A percentile compares a stretch with the other conserved stretches of the same genome.
phyloP scores from a whole-genome alignment of 2,113 vertebrate genomes.

The Cyanistes caeruleus region DNA sequence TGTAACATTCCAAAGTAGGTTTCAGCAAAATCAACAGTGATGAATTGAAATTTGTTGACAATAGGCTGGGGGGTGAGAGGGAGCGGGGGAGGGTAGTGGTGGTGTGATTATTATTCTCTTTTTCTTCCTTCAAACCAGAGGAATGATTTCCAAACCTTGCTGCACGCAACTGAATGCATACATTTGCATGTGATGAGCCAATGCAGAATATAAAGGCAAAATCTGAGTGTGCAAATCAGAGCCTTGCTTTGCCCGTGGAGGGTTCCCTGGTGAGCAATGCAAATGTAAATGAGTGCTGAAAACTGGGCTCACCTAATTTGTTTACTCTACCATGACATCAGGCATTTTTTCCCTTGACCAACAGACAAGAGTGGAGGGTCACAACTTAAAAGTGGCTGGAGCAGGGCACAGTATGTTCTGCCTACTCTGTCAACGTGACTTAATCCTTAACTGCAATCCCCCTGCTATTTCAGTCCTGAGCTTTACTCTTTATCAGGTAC shows the following conservation, averaged over 20 bases:
- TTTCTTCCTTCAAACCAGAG: constrained; percentile 48
- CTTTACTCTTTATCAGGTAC: neutral
- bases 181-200: constrained; percentile 27
- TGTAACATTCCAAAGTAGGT: constrained; percentile 70
- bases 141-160: constrained; percentile 48
- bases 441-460: neutral
- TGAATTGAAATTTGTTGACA: constrained; percentile 72
- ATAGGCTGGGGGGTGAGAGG: neutral
- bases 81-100: neutral
- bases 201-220: neutral
- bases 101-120: constrained; percentile 42
- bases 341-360: neutral
- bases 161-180: neutral
- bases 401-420: neutral
- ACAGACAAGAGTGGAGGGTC: neutral
- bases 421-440: neutral
- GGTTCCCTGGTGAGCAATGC: neutral
- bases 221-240: constrained; percentile 20
- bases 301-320: neutral
- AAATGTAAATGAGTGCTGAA: neutral
- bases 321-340: neutral
- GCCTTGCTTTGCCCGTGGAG: neutral
- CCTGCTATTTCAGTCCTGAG: neutral
- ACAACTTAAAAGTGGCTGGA: neutral
- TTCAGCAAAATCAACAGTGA: constrained; percentile 78